A percentile compares a stretch with the other conserved stretches of the same genome.
Conservation (phyloP, 1,140 invertebrate species). For the Bombus soroeensis region DNA sequence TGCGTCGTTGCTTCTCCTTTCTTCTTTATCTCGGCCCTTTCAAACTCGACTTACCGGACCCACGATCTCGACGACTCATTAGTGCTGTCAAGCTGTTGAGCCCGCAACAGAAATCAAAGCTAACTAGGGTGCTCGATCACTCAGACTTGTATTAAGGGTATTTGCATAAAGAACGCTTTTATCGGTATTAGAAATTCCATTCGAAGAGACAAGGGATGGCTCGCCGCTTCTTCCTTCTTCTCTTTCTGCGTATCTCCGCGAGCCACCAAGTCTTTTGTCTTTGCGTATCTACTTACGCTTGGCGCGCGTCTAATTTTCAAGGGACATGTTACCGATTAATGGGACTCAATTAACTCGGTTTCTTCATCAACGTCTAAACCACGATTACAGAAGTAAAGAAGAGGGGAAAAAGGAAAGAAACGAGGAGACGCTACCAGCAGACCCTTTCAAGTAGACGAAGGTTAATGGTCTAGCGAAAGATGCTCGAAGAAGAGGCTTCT, state of each 20-base stretch:
- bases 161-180: slow-evolving; percentile 48
- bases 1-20: background rate
- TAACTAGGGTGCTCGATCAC: slow-evolving; percentile 55
- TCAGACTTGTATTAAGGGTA: slow-evolving; percentile 48
- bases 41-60: slow-evolving; percentile 35
- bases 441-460: slow-evolving; percentile 63
- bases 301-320: slow-evolving; percentile 36
- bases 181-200: slow-evolving; percentile 52
- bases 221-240: background rate
- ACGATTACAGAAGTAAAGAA: background rate
- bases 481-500: slow-evolving; percentile 65
- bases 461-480: slow-evolving; percentile 76
- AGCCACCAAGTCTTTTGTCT: background rate
- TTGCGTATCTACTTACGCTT: background rate
- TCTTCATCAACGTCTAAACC: slow-evolving; percentile 42
- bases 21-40: slow-evolving; percentile 22
- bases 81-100: slow-evolving; percentile 50
- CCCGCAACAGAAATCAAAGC: slow-evolving; percentile 46
- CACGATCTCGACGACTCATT: slow-evolving; percentile 49
- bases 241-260: background rate
- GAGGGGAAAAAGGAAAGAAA: background rate
- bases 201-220: slow-evolving; percentile 8
- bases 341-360: slow-evolving; percentile 44
- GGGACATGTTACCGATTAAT: slow-evolving; percentile 42
- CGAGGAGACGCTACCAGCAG: background rate